These are phyloP conservation scores for Euwallacea fornicatus DNA, from an alignment of 1,140 invertebrate genomes.

Conservation along the genomic window DNA sequence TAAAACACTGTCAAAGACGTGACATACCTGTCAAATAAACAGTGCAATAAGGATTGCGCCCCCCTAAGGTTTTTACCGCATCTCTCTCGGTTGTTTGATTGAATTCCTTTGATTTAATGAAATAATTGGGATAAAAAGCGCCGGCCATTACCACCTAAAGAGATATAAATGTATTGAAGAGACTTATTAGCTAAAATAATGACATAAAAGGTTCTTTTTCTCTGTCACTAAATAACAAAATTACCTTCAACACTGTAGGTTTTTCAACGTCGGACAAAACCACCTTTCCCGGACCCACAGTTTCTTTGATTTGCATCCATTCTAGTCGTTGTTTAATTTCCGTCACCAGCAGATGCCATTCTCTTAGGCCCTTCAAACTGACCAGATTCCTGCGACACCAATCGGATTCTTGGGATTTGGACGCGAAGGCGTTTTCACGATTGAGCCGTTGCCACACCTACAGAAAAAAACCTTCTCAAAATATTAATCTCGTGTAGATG, in stretches of 20 bases:
- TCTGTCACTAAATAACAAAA: not conserved
- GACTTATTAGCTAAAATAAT: too few relatives aligned
- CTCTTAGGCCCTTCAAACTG: constrained; percentile 70
- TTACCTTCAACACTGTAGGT: constrained; percentile 65
- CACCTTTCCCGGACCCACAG: constrained; percentile 47
- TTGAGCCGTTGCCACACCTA: constrained; percentile 50
- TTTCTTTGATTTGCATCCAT: constrained; percentile 58
- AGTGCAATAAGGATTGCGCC: constrained; percentile 73
- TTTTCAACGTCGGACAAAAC: constrained; percentile 57
- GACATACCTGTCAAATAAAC: constrained; percentile 66
- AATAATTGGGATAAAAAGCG: constrained; percentile 93
- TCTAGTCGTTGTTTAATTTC: constrained; percentile 69
- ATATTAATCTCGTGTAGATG: too few relatives aligned
- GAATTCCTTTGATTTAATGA: constrained; percentile 58
- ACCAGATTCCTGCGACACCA: constrained; percentile 78
- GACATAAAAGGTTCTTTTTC: not conserved
- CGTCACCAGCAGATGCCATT: constrained; percentile 69
- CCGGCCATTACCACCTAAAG: constrained; percentile 71
- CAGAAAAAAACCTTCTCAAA: constrained; percentile 3
- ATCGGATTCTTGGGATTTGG: constrained; percentile 55
- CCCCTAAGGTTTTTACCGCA: constrained; percentile 64
- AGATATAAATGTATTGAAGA: constrained; percentile 1
- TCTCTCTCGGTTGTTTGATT: constrained; percentile 60
- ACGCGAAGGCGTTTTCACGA: constrained; percentile 43
- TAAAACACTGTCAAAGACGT: not conserved